Evolutionary conservation across 2,113 vertebrate species (phyloP).

Genomic region (Bubo bubo): DNA sequence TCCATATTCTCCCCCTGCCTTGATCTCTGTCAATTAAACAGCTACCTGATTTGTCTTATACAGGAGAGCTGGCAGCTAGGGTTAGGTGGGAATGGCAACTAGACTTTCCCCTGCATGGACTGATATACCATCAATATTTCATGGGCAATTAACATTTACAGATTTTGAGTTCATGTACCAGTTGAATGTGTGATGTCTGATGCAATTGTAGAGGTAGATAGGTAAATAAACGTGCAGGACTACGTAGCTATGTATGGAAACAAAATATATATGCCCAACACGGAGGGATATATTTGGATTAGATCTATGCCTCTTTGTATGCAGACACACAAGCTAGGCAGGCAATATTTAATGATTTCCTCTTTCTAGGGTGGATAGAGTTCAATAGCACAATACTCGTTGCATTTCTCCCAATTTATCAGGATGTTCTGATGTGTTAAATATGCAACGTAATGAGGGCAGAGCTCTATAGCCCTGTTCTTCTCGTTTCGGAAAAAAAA

Average conservation of each 20-base stretch:
- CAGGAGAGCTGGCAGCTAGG: not conserved
- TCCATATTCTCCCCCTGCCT: slow-evolving; percentile 25
- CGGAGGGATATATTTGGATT: not conserved
- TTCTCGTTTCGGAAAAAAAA: not conserved
- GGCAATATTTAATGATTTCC: slow-evolving; percentile 17
- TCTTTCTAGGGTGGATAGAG: slow-evolving; percentile 64
- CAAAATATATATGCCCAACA: not conserved
- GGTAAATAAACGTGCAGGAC: not conserved
- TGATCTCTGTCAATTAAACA: slow-evolving; percentile 12
- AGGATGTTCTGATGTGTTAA: slow-evolving; percentile 44
- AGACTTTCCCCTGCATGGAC: not conserved
- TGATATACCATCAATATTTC: not conserved
- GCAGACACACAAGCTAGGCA: not conserved
- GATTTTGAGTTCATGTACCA: slow-evolving; percentile 28
- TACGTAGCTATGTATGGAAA: not conserved
- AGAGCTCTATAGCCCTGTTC: slow-evolving; percentile 49
- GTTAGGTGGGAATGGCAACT: slow-evolving; percentile 17
- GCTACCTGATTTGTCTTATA: slow-evolving; percentile 3
- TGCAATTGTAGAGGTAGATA: not conserved
- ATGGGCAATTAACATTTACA: slow-evolving; percentile 3
- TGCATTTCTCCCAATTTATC: slow-evolving; percentile 10
- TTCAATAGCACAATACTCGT: slow-evolving; percentile 44
- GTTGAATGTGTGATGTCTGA: slow-evolving; percentile 16
- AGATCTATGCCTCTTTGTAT: not conserved
- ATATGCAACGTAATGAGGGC: slow-evolving; percentile 64